Evolutionary conservation across 2,113 vertebrate species (phyloP), one percentile per base, ranked within the genome.

Genomic region (Melozone crissalis): DNA sequence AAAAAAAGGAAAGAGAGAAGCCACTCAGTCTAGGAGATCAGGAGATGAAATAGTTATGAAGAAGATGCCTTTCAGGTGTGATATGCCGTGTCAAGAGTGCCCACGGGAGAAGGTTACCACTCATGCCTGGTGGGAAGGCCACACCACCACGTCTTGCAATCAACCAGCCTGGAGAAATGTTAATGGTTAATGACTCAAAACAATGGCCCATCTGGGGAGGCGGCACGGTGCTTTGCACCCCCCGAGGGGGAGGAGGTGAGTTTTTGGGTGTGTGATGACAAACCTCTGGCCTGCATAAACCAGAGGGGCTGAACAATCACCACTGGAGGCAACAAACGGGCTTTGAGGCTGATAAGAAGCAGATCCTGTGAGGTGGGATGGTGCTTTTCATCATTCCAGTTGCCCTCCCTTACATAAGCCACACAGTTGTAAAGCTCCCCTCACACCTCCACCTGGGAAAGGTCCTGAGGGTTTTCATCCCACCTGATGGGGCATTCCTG

Each of bases 61-160:
- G 63, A 69, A 84, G 54, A 49, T 31, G 80, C 2, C 39, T 86
- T 76, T 68, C 43, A 15, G 22, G 33, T 22, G 39, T 51, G 76
- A 39, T 30, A 15, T 2, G 17, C 15, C 0, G 0, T 51, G 82
- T 27, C 28, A 30, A 8, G 39, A 30, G 5, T n/a, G 65, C 33
- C 44, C 31, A 4, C 39, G 13, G 89, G 62, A 27, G 10, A 61
- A 79, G 44, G 59, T 52, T 43, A 24, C 30, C 37, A 6, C 67
- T 61, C 67, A 5, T 0, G 2, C 0, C 4, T 47, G 82, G 37
- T 6, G 23, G n/a, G 69, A 73, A 54, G 37, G n/a, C 59, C 44
- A 57, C 28, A 14, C 46, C 4, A 2, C 47, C 2, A 0, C 1
- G 23, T 65, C 28, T n/a, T 69, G 41, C 28, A 28, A 9, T 80